Conservation (phyloP, 2,888 invertebrate genomes). For the Galerucella pusilla region DNA sequence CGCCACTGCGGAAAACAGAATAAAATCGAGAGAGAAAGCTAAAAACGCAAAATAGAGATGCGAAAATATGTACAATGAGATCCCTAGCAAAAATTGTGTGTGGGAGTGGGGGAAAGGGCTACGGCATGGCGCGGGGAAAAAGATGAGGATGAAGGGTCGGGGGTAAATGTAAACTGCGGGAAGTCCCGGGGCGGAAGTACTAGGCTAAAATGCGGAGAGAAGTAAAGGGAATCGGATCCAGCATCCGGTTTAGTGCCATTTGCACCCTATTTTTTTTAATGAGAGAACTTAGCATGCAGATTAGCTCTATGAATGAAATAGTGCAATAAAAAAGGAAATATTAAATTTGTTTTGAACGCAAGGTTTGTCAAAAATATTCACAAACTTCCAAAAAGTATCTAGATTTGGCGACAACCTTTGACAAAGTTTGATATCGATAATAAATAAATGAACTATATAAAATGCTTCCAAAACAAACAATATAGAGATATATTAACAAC, state of each 20-base stretch:
- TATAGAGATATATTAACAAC: too few species aligned
- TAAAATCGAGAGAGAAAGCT: constrained; percentile 61
- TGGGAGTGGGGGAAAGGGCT: constrained; percentile 48
- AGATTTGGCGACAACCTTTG: too few species aligned
- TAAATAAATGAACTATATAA: too few species aligned
- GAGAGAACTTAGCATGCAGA: constrained; percentile 25
- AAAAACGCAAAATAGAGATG: constrained; percentile 63
- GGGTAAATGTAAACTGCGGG: constrained; percentile 55
- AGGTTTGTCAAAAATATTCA: not conserved
- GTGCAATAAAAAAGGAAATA: not conserved
- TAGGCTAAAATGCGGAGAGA: constrained; percentile 45
- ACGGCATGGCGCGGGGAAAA: constrained; percentile 47
- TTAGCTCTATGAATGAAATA: constrained; percentile 7
- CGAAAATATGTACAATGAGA: constrained; percentile 63
- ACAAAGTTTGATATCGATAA: too few species aligned
- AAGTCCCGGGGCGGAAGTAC: constrained; percentile 54
- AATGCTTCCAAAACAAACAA: too few species aligned
- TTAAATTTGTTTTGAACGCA: not conserved
- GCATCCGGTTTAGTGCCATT: constrained; percentile 45
- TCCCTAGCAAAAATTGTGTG: constrained; percentile 61
- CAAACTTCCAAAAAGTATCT: too few species aligned
- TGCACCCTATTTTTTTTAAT: constrained; percentile 42
- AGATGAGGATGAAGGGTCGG: constrained; percentile 45
- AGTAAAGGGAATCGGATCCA: constrained; percentile 40
- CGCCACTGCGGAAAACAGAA: constrained; percentile 49